Evolutionary conservation across 2,797 vertebrate genomes (phyloP).

Genomic region (Anableps anableps): DNA sequence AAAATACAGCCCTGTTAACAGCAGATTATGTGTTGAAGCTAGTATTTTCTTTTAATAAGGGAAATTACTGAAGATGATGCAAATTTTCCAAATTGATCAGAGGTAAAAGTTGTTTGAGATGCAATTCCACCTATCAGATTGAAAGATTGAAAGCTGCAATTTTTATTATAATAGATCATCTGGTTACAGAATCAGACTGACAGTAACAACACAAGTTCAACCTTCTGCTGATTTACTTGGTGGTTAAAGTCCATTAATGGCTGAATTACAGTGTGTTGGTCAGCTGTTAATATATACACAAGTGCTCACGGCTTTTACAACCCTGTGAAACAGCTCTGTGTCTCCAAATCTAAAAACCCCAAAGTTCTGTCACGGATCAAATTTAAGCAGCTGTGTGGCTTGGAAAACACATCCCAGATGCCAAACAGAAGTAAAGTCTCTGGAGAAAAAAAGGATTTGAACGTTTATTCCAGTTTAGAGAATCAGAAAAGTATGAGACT

Average conservation of each 20-base stretch:
- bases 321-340: neutral
- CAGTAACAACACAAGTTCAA: neutral
- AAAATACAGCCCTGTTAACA: neutral
- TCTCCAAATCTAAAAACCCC: neutral
- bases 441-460: neutral
- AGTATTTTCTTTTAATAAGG: neutral
- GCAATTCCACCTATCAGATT: neutral
- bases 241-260: neutral
- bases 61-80: neutral
- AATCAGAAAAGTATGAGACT: neutral
- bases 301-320: neutral
- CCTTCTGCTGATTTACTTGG: neutral
- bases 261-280: neutral
- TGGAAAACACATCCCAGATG: neutral
- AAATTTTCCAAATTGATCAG: neutral
- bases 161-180: neutral
- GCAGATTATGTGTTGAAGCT: neutral
- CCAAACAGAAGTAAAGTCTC: conserved; percentile 22
- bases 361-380: conserved; percentile 10
- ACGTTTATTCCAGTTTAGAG: neutral
- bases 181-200: neutral
- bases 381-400: conserved; percentile 46
- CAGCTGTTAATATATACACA: neutral
- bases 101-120: neutral
- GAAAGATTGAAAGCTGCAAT: neutral